Base-by-base conservation (phyloP, 2,113 vertebrate species). In the Nycticebus coucang region DNA sequence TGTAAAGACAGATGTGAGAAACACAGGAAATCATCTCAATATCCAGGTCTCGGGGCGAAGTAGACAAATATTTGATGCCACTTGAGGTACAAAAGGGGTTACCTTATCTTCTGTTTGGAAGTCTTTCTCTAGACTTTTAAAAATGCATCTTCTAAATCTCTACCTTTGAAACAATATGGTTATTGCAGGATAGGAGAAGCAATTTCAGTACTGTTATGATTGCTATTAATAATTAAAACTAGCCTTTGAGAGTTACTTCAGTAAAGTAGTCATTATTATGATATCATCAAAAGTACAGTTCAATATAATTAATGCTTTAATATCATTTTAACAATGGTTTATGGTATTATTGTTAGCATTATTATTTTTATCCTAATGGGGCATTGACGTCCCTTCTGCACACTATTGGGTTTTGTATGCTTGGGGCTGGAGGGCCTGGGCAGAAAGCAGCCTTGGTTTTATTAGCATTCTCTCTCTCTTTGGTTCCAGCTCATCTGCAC, bases 311-410 rank as follows among this genome's bases (percentile, higher is more conserved):
- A 95, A 94, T 89, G 87, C 33, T 85, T 96, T 94, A 60, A 89
- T 88, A 94, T 96, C 37, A n/a, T 81, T 83, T 21, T 87, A 91
- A 94, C 82, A 89, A 78, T 94, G 41, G 69, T 24, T 17, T n/a
- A 10, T 80, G 9, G 41, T 69, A 26, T 89, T 62, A 64, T 79
- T 93, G 85, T 62, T 89, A 81, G 77, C 57, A n/a, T n/a, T 30
- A 81, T 94, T 85, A 82, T 78, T 97, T 94, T 94, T 94, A 96
- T 79, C 71, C 66, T 81, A 91, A 88, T 45, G 93, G 84, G 87
- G 14, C n/a, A 35, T 10, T 75, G 71, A n/a, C 64, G 28, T 94
- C 33, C 41, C 33, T 4, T 50, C 18, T 95, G 35, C 35, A 28
- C 22, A 45, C 59, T 0, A 45, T 19, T 68, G 50, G 41, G 19